Evolutionary conservation across 2,797 vertebrate species (phyloP), one percentile per base, ranked within the genome.

Genomic region (Rhynchotus rufescens): DNA sequence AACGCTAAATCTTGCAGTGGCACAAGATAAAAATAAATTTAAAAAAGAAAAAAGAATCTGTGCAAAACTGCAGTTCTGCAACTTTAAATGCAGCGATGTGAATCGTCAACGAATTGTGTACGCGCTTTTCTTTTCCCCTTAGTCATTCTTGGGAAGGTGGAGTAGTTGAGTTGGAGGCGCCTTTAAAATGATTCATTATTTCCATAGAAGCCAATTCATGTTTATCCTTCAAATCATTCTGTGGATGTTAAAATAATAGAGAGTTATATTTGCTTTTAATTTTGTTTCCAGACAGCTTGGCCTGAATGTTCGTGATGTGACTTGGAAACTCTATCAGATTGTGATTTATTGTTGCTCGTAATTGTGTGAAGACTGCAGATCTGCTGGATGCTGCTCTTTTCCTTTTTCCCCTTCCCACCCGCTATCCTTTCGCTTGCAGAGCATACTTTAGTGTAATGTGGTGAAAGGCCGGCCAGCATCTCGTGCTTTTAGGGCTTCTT

Each of bases 201-300:
- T 97, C 95, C 95, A 95, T 92, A 94, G 93, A 87, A 89, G 94
- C 84, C 91, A 92, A 86, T 93, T 91, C 89, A 76, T 95, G 86
- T 96, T 94, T 96, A 94, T 95, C 80, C 80, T 90, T 96, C 86
- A 89, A 51, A 94, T 91, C 80, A 3, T 82, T 93, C 87, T 84
- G 83, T 76, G 74, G 93, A 94, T 89, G 93, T 92, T 93, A 94
- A 93, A 96, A 94, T 93, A 92, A 93, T 86, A 84, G 87, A 80
- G 93, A 97, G 94, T 95, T 92, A 79, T 96, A 93, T 96, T 97
- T 96, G 93, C 94, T 96, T 97, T 97, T 96, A 95, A 97, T 96
- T 97, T 96, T 95, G 74, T 96, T 96, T 96, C 96, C 96, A 97
- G 96, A 95, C 89, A 87, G 71, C 93, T 97, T 97, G 95, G 95